These are phyloP conservation scores for Rhizomys pruinosus DNA, from an alignment of 2,113 vertebrate species.

Conservation along the genomic window DNA sequence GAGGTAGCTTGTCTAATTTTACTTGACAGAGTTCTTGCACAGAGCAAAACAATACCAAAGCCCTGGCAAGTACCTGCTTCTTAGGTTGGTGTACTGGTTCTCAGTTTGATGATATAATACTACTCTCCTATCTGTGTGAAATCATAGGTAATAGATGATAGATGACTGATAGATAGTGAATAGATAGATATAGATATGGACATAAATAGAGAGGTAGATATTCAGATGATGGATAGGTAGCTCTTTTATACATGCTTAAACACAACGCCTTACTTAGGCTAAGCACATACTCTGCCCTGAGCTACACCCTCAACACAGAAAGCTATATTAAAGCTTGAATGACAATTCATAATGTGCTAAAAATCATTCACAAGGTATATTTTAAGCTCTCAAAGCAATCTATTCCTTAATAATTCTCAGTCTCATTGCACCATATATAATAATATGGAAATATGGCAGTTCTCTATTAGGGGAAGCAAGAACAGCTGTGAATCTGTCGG, in stretches of 20 bases:
- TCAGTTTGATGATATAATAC: background rate
- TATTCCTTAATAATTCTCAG: slow-evolving; percentile 27
- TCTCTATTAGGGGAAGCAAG: background rate
- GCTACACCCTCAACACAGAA: background rate
- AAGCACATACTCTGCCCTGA: background rate
- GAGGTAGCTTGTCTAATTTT: background rate
- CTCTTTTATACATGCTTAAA: background rate
- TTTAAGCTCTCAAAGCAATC: slow-evolving; percentile 43
- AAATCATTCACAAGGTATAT: background rate
- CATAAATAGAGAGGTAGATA: background rate
- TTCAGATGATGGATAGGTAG: background rate
- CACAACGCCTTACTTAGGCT: background rate
- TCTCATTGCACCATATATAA: slow-evolving; percentile 17
- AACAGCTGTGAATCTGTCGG: background rate
- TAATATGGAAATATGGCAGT: background rate
- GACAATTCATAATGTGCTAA: background rate
- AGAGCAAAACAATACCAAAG: background rate
- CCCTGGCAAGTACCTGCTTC: background rate
- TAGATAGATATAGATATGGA: background rate
- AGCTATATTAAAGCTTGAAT: slow-evolving; percentile 15
- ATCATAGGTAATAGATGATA: background rate
- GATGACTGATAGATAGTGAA: too few relatives aligned
- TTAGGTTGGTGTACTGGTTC: background rate
- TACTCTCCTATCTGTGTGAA: background rate
- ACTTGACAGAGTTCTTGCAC: background rate